Evolutionary conservation across 2,888 invertebrate genomes (phyloP), one percentile per base, ranked within the genome.

Genomic region (Noctua janthe): DNA sequence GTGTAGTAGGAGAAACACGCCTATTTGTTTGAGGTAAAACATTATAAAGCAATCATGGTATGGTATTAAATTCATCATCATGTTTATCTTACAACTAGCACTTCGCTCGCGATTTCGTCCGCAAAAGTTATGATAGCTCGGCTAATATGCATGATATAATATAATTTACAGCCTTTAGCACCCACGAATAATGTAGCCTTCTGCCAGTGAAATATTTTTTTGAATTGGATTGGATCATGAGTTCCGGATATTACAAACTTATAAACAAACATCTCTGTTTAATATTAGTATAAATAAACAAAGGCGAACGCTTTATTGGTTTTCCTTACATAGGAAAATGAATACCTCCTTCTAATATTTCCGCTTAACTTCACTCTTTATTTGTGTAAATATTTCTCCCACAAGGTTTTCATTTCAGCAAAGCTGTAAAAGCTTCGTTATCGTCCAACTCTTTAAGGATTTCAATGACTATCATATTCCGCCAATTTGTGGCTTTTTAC

Each of bases 391-490:
- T 74, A 81, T 54, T 78, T 71, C 62, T 67, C 56, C 15, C 20
- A 69, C 47, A 69, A n/a, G 67, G 56, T 74, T 86, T 69, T 47
- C 47, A 47, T 69, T 69, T 69, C 15, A 47, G 54, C 51, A 23
- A 15, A 74, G 43, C n/a, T 29, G 29, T 54, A 6, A 51, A 80
- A 83, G 64, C 73, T 73, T 78, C 39, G 71, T 76, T 79, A 77
- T 78, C 59, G 78, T 49, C 15, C 49, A 54, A 83, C 80, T 83
- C 71, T 70, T 83, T 75, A 81, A 23, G 43, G 84, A 87, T 59
- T 81, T 83, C 51, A 76, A 74, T 80, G 56, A 56, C 59, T 70
- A 54, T 76, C 83, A 78, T 81, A 78, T 76, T 47, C n/a, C 6
- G 0, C 15, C 3, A 7, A 15, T 15, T n/a, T 11, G 43, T 67